Base-by-base conservation (phyloP, 2,113 vertebrate species). In the Axis porcinus region DNA sequence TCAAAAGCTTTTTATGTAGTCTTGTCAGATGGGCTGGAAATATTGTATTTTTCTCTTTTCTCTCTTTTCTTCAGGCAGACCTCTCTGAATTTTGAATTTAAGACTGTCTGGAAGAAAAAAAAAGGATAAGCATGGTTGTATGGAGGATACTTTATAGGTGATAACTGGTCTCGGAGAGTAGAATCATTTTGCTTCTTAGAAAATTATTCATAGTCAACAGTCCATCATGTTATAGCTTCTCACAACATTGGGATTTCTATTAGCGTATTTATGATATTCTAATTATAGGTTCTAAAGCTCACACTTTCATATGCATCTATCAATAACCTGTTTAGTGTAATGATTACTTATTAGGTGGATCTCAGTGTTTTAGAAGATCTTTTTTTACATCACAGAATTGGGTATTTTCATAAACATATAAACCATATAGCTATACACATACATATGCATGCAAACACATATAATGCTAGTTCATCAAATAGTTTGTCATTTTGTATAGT, bases 21-120 rank as follows among this genome's bases (percentile, higher is more conserved):
- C 98, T 98, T 98, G 98, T 98, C 98, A 98, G 98, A 99, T 98
- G 98, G 98, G 98, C 98, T 98, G 98, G 98, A 99, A 99, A 99
- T 99, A 99, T 96, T 97, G 95, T 98, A 98, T 98, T 98, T 99
- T 98, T 82, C 86, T 81, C 81, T 94, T 98, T 98, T 98, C 98
- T 98, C 86, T 97, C 84, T 85, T 95, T 97, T 98, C 97, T 93
- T 96, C 81, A n/a, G 84, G 92, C 40, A 97, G 92, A 86, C 95
- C 97, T 98, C 96, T 97, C 97, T 98, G 93, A 98, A 98, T 98
- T 97, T 92, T 95, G 96, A 93, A 79, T 74, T 97, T 96, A 97
- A 95, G 94, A 89, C 60, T 97, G 83, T 97, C 92, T 98, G 88
- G 92, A 97, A 97, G 89, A 27, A 86, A n/a, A 19, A 19, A 82